Evolutionary conservation across 2,113 vertebrate species (phyloP).

Genomic region (Rhinolophus sinicus): DNA sequence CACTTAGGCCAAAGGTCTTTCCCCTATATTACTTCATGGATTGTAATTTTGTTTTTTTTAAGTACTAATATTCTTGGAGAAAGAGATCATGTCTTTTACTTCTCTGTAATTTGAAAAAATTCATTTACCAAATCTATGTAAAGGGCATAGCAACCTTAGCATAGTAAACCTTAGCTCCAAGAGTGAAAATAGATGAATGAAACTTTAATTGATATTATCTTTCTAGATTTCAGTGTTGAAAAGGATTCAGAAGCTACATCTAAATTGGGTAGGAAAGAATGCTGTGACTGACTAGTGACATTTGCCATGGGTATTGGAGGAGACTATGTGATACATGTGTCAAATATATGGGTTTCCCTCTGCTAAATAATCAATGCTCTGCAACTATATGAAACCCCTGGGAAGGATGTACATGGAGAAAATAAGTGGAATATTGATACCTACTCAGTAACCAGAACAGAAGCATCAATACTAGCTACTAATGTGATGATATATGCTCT

Average conservation of each 20-base stretch:
- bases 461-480: not conserved
- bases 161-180: not conserved
- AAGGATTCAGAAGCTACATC: not conserved
- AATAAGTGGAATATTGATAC: not conserved
- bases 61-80: slow-evolving; percentile 9
- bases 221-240: not conserved
- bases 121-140: not conserved
- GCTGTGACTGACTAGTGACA: not conserved
- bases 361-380: not conserved
- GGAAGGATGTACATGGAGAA: not conserved
- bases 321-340: not conserved
- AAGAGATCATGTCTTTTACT: not conserved
- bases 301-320: not conserved
- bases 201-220: not conserved
- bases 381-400: not conserved
- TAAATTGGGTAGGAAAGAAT: not conserved
- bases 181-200: not conserved
- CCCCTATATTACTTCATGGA: not conserved
- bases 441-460: not conserved
- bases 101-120: not conserved
- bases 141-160: not conserved
- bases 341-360: not conserved
- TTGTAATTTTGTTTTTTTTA: not conserved
- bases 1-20: not conserved
- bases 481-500: not conserved